Evolutionary conservation across 2,113 vertebrate species (phyloP).

Genomic region (Oncorhynchus tshawytscha): DNA sequence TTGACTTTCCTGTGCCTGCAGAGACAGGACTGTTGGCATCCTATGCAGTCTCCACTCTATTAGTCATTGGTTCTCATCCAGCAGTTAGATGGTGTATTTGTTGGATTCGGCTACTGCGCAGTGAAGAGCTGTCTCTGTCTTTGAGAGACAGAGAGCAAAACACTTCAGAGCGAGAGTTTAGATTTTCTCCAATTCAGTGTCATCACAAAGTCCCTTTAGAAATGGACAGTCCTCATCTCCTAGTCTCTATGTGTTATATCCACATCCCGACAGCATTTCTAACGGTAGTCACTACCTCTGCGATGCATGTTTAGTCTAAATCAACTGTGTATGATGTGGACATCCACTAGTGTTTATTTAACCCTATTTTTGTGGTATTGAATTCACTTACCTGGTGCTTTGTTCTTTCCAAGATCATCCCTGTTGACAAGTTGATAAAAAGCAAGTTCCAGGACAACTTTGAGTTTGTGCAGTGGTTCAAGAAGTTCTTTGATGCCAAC

Average conservation of each 20-base stretch:
- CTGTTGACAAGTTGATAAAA: slow-evolving; percentile 81
- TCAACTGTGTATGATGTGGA: neutral
- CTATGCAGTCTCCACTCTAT: slow-evolving; percentile 5
- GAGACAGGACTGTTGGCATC: neutral
- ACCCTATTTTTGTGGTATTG: neutral
- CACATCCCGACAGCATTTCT: neutral
- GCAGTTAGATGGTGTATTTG: neutral
- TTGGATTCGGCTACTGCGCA: neutral
- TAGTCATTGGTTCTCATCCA: slow-evolving; percentile 7
- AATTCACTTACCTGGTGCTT: neutral
- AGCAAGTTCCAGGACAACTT: slow-evolving; percentile 84
- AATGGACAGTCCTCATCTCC: neutral
- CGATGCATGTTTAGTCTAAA: neutral
- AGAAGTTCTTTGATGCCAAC: slow-evolving; percentile 82
- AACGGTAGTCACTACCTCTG: neutral
- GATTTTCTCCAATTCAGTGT: neutral
- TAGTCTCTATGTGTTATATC: neutral
- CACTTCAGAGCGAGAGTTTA: neutral
- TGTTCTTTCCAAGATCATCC: slow-evolving; percentile 70
- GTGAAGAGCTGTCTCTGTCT: neutral
- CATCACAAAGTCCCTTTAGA: neutral
- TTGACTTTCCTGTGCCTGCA: neutral
- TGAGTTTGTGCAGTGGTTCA: slow-evolving; percentile 83
- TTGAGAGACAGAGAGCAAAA: neutral
- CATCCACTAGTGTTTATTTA: neutral